Percentiles rank a stretch among this genome's conserved stretches.
Evolutionary conservation across 2,113 vertebrate genomes (phyloP).

Genomic region (Formicarius rufipectus): DNA sequence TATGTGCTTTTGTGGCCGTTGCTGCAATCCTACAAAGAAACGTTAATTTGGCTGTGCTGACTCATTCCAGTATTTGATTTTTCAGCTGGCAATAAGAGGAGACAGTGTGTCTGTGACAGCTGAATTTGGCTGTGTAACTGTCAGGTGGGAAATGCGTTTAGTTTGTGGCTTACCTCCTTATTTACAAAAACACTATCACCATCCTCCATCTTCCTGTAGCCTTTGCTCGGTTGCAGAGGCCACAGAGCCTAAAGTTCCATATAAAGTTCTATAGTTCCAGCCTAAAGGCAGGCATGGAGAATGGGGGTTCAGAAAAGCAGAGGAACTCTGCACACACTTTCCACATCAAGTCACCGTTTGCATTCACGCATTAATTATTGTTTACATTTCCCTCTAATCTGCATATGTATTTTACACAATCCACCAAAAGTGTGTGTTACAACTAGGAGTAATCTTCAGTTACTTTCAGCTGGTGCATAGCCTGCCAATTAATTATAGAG

Average conservation of each 20-base stretch:
- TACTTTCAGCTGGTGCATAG: not conserved
- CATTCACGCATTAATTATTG: not conserved
- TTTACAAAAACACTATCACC: not conserved
- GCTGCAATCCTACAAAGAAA: not conserved
- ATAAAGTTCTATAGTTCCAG: no score
- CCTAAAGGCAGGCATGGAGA: not conserved
- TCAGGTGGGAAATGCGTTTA: not conserved
- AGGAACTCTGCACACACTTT: not conserved
- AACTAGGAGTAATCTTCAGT: constrained; percentile 34
- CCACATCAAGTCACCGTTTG: not conserved
- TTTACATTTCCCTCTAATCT: constrained; percentile 5
- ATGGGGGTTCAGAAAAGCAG: fast-evolving
- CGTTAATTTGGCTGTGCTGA: not conserved
- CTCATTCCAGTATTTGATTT: not conserved
- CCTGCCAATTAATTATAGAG: constrained; percentile 17
- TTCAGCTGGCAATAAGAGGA: not conserved
- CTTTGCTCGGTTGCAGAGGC: fast-evolving
- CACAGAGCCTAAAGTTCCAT: no score
- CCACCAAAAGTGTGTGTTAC: not conserved
- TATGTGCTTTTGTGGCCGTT: not conserved
- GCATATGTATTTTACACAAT: not conserved
- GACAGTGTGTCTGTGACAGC: not conserved
- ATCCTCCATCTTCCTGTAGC: not conserved
- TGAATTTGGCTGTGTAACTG: not conserved
- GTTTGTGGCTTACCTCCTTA: not conserved